phyloP scores from a whole-genome alignment of 2,113 vertebrate genomes.

The Xenus cinereus region DNA sequence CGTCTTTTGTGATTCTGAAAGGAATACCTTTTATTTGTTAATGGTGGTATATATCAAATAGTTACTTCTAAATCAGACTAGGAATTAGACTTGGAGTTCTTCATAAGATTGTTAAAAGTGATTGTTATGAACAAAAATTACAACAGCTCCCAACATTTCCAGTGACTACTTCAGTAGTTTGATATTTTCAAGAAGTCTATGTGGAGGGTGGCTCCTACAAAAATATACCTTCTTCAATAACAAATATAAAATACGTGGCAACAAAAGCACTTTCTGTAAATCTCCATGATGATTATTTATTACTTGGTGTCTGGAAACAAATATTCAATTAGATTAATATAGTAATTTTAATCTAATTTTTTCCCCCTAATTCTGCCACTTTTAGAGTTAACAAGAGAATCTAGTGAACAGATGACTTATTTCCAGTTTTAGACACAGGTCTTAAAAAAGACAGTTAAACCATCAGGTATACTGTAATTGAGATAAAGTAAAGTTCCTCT shows the following conservation, averaged over 20 bases:
- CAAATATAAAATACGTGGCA: background rate
- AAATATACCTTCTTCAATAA: background rate
- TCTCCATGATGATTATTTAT: background rate
- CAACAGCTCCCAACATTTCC: background rate
- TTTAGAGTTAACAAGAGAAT: background rate
- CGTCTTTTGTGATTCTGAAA: background rate
- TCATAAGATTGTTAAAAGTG: background rate
- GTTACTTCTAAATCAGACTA: background rate
- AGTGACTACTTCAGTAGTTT: background rate
- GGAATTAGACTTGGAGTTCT: background rate
- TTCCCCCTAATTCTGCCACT: background rate
- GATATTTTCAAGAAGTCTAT: background rate
- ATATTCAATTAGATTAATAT: background rate
- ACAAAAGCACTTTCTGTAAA: background rate
- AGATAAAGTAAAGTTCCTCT: conserved; percentile 60
- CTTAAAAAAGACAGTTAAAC: conserved; percentile 44
- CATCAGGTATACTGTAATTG: conserved; percentile 42
- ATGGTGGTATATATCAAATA: background rate
- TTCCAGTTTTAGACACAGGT: conserved; percentile 1
- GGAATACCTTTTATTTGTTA: background rate
- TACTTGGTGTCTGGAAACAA: background rate
- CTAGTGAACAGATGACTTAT: background rate
- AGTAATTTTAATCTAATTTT: background rate
- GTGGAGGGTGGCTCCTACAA: background rate
- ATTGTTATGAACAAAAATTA: background rate